These are phyloP conservation scores for Dryobates pubescens DNA, from an alignment of 2,797 vertebrate species.

Conservation along the genomic window DNA sequence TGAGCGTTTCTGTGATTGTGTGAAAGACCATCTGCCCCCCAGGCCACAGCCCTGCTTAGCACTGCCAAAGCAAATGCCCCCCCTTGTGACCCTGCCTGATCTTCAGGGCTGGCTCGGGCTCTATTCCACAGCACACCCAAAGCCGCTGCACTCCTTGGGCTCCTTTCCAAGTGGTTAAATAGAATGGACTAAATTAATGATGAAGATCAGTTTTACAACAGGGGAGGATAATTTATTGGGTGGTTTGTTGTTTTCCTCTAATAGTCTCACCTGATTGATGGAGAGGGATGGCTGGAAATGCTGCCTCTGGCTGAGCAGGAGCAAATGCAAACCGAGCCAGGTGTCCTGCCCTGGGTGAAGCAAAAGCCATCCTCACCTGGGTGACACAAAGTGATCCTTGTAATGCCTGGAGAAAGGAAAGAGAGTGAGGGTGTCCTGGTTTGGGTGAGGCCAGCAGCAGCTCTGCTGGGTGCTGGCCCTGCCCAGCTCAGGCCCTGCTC, in stretches of 20 bases:
- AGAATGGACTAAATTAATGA: conserved; percentile 69
- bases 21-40: not conserved
- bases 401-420: not conserved
- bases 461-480: no score
- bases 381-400: not conserved
- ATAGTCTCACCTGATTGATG: conserved; percentile 73
- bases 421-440: not conserved
- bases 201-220: conserved; percentile 67
- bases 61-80: not conserved
- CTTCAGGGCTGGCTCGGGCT: conserved; percentile 29
- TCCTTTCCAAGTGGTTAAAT: conserved; percentile 30
- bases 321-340: conserved; percentile 16
- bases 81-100: not conserved
- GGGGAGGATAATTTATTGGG: conserved; percentile 64
- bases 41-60: not conserved
- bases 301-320: conserved; percentile 28
- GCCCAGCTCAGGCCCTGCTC: no score
- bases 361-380: not conserved
- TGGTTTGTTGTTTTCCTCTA: conserved; percentile 71
- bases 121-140: conserved; percentile 6
- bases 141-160: conserved; percentile 45
- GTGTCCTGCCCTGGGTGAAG: not conserved
- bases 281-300: conserved; percentile 55
- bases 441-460: no score
- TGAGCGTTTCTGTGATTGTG: no score